A percentile compares a stretch with the other conserved stretches of the same genome.
These are phyloP conservation scores for Tenthredo scrophulariae DNA, from an alignment of 2,888 invertebrate species.

Conservation along the genomic window DNA sequence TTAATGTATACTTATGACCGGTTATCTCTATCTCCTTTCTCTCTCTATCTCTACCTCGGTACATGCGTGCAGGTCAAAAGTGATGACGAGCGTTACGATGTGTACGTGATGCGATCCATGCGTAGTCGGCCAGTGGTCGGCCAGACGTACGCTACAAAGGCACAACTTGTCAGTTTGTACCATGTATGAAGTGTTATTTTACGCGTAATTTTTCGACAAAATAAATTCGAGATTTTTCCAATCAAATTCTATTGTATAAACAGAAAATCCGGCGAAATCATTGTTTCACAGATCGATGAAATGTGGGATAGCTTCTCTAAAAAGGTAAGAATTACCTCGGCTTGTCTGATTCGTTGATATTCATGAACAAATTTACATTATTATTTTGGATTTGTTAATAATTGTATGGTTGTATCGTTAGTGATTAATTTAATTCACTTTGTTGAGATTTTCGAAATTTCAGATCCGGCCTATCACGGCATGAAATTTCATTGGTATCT, in stretches of 20 bases:
- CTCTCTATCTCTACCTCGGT: neutral
- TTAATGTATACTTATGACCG: slow-evolving; percentile 25
- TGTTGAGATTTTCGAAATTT: neutral
- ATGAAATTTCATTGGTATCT: neutral
- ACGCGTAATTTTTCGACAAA: neutral
- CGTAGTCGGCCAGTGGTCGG: slow-evolving; percentile 14
- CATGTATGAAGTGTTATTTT: too few species aligned
- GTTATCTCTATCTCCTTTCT: slow-evolving; percentile 38
- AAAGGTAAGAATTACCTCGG: neutral
- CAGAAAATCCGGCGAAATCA: neutral
- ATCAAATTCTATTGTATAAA: too few species aligned
- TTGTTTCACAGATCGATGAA: neutral
- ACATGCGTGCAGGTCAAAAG: slow-evolving; percentile 18
- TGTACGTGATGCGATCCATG: neutral
- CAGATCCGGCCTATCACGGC: neutral
- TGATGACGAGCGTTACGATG: slow-evolving; percentile 6
- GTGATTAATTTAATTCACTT: neutral
- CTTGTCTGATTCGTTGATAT: neutral
- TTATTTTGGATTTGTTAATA: too few species aligned
- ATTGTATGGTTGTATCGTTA: neutral
- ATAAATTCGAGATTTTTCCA: neutral
- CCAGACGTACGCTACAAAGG: neutral
- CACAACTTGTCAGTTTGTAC: neutral
- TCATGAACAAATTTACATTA: neutral
- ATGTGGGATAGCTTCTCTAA: neutral